Base-by-base conservation (phyloP, 2,888 invertebrate species). In the Lithophane socia region DNA sequence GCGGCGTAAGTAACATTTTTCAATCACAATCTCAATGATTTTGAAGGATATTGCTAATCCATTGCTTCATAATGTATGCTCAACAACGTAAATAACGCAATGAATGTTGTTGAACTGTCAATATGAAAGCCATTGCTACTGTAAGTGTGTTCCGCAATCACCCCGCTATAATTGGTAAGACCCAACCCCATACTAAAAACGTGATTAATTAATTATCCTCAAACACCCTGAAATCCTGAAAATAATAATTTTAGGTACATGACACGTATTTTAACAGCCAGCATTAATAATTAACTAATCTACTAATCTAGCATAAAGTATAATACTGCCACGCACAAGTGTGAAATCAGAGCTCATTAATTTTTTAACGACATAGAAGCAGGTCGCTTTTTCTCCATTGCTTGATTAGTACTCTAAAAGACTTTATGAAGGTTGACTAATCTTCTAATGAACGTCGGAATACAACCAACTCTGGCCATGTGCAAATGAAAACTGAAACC, bases 391-490 rank as follows among this genome's bases (percentile, higher is more conserved):
- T 73, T n/a, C 7, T 52, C 29, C 47, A 49, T 56, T 54, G 49
- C 66, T 42, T n/a, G n/a, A 37, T n/a, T 49, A 52, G 18, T 73
- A 58, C 3, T 29, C 58, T 16, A 37, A 54, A 54, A 52, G 2
- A 61, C 5, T 37, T n/a, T 21, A 60, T 52, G 18, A 79, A 56
- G 42, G 1, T 21, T 24, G 24, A 44, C 42, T 42, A 37, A n/a
- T 44, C 13, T 37, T 37, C 4, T 3, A 56, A 65, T 56, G 18
- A 54, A 37, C 29, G 13, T 54, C 13, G 42, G 66, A 70, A 67
- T 49, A 63, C 12, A 8, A 65, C 18, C n/a, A 47, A 71, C 8
- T 52, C 29, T 61, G 13, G 37, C 16, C 29, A 85, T 85, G 71
- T 21, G 67, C 56, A 68, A 75, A 8, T 29, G 2, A 58, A 75